These are phyloP conservation scores for Euzetes globulus DNA, from an alignment of 2,888 invertebrate species.

Conservation along the genomic window DNA sequence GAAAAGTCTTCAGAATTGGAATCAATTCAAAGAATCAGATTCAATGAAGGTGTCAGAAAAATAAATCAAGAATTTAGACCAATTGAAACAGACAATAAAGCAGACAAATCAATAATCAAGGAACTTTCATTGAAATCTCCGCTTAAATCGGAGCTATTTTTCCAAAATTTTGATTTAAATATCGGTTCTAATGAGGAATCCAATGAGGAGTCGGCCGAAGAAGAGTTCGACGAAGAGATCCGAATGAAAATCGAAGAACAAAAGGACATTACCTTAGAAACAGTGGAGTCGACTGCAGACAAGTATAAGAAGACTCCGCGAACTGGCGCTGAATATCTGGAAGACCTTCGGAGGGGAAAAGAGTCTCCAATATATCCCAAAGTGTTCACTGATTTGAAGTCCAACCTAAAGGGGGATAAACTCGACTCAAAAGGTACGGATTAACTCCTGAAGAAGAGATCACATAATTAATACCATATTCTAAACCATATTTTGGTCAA, in stretches of 20 bases:
- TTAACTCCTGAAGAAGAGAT: too few relatives aligned
- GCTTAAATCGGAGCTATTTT: slow-evolving; percentile 6
- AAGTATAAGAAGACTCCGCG: background rate
- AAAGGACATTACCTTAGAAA: background rate
- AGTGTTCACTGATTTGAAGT: background rate
- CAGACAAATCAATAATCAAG: background rate
- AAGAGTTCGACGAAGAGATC: background rate
- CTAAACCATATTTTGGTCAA: slow-evolving; percentile 40
- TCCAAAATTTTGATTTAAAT: background rate
- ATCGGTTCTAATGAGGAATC: background rate
- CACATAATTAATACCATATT: background rate
- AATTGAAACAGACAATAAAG: background rate
- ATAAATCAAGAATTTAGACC: background rate
- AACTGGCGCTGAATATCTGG: slow-evolving; percentile 26
- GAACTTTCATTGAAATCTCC: background rate
- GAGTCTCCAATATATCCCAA: slow-evolving; percentile 6
- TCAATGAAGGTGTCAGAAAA: background rate
- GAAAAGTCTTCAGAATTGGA: background rate
- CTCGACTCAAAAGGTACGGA: slow-evolving; percentile 42
- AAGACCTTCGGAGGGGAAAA: slow-evolving; percentile 24
- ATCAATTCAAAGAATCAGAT: background rate
- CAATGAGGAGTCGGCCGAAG: background rate
- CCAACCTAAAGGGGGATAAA: background rate
- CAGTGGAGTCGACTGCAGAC: background rate
- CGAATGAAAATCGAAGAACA: background rate